Percentiles rank a stretch among this genome's conserved stretches.
Conservation (phyloP, 2,888 invertebrate species). For the Thyatira batis region DNA sequence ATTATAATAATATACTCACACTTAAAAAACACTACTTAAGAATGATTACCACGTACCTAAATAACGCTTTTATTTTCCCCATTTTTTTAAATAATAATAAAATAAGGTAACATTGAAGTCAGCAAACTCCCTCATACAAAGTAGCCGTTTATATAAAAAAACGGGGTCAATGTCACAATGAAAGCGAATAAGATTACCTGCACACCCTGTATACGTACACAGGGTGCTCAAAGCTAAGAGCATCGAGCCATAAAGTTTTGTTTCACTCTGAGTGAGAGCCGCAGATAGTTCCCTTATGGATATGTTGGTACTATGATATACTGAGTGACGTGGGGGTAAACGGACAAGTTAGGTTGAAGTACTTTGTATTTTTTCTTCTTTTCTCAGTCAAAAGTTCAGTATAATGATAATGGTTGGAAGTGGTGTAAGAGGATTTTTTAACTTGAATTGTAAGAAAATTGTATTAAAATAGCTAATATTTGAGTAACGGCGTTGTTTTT, state of each 20-base stretch:
- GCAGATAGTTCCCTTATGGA: constrained; percentile 12
- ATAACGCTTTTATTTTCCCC: too few species aligned
- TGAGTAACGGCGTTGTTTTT: too few species aligned
- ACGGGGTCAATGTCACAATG: constrained; percentile 39
- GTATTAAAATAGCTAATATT: too few species aligned
- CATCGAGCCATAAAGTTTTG: constrained; percentile 47
- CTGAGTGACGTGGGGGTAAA: constrained; percentile 2
- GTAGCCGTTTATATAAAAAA: constrained; percentile 4
- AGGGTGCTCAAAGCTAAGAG: constrained; percentile 40
- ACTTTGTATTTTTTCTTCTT: background rate
- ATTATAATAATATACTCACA: too few species aligned
- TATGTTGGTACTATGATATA: constrained; percentile 17
- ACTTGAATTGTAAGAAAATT: too few species aligned
- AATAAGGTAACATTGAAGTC: too few species aligned
- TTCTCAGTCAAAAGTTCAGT: background rate
- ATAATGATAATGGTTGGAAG: background rate
- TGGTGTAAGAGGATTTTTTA: background rate
- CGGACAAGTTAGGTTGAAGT: background rate
- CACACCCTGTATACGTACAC: constrained; percentile 2
- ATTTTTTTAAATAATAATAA: too few species aligned
- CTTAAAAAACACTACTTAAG: too few species aligned
- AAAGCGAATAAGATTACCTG: constrained; percentile 21
- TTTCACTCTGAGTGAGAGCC: constrained; percentile 34
- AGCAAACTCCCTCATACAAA: background rate
- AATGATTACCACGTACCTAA: too few species aligned